Percentiles rank a stretch among this genome's conserved stretches.
phyloP scores from a whole-genome alignment of 2,797 vertebrate species.

The Leptoclinus maculatus region DNA sequence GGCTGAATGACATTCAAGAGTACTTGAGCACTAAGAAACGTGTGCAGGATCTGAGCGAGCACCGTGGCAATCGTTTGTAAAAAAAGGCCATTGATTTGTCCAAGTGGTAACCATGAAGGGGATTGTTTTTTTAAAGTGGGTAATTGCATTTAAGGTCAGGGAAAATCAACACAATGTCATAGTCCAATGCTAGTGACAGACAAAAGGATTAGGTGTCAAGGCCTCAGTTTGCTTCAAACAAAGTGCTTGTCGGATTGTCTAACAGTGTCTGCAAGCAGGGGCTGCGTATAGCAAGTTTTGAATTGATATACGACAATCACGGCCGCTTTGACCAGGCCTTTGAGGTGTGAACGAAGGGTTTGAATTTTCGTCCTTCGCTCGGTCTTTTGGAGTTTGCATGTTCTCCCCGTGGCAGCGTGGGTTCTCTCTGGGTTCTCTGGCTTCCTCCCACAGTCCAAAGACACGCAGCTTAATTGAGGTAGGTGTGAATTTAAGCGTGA shows the following conservation, averaged over 20 bases:
- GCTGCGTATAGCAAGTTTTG: neutral
- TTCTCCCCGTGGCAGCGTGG: too few species aligned
- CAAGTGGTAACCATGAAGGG: constrained; percentile 8
- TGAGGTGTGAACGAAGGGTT: too few species aligned
- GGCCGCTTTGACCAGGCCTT: too few species aligned
- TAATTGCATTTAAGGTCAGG: constrained; percentile 34
- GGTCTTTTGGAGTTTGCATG: too few species aligned
- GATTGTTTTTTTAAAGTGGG: constrained; percentile 36
- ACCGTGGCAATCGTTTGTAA: constrained; percentile 1
- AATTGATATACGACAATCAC: neutral
- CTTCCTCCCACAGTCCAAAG: too few species aligned
- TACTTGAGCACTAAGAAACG: constrained; percentile 48
- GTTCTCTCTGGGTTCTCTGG: too few species aligned
- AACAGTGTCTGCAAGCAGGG: neutral
- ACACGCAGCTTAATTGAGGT: too few species aligned
- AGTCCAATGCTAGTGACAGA: neutral
- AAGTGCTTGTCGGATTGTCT: neutral
- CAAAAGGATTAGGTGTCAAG: neutral
- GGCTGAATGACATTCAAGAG: constrained; percentile 45
- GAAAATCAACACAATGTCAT: constrained; percentile 26
- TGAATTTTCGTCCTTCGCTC: too few species aligned
- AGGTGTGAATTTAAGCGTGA: too few species aligned
- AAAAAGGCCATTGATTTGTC: constrained; percentile 34
- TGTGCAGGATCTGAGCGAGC: constrained; percentile 28
- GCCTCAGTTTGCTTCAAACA: neutral